phyloP scores from a whole-genome alignment of 2,888 invertebrate species.

The Falcaria lacertinaria region DNA sequence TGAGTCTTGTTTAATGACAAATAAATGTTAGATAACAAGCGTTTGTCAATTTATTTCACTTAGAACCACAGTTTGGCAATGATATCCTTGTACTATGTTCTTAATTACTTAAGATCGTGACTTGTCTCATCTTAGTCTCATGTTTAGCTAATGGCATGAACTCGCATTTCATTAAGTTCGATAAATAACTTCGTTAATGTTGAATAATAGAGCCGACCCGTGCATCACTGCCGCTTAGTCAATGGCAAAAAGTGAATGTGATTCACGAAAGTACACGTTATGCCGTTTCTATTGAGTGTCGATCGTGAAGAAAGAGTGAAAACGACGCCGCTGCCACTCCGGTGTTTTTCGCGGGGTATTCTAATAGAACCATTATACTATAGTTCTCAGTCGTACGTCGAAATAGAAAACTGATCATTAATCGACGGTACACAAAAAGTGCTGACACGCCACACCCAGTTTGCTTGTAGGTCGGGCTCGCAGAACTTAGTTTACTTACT shows the following conservation, averaged over 20 bases:
- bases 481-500: background rate
- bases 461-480: conserved; percentile 10
- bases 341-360: conserved; percentile 40
- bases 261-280: conserved; percentile 22
- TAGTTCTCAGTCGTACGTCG: conserved; percentile 54
- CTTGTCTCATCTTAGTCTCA: no score
- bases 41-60: no score
- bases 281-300: conserved; percentile 38
- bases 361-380: conserved; percentile 58
- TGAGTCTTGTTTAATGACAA: no score
- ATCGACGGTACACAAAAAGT: conserved; percentile 34
- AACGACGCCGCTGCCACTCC: conserved; percentile 29
- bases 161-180: background rate
- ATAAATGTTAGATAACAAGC: no score
- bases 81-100: no score
- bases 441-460: conserved; percentile 19
- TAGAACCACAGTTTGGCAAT: no score
- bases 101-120: background rate
- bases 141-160: no score
- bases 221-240: conserved; percentile 9
- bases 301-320: conserved; percentile 51
- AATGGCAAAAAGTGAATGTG: conserved; percentile 40
- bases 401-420: conserved; percentile 69
- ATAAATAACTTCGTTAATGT: background rate
- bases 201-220: conserved; percentile 16